A percentile compares a stretch with the other conserved stretches of the same genome.
phyloP scores from a whole-genome alignment of 2,113 vertebrate genomes.

The Suricata suricatta region DNA sequence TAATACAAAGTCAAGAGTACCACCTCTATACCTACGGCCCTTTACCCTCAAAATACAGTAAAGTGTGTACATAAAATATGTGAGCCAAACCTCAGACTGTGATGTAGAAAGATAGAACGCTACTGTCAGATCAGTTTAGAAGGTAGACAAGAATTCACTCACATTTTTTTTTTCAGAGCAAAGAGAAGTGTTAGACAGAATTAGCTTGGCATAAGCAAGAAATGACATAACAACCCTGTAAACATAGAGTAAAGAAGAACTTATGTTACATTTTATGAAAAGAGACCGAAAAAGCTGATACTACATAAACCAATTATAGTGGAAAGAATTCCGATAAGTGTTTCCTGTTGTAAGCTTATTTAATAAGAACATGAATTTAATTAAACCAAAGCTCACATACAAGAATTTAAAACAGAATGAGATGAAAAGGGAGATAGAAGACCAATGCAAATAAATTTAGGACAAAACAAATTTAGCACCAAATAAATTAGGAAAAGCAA shows the following conservation, averaged over 20 bases:
- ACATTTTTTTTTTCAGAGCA: not conserved
- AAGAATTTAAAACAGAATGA: not conserved
- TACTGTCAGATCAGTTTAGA: not conserved
- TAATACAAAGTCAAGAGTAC: not conserved
- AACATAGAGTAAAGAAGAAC: not conserved
- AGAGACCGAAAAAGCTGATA: not conserved
- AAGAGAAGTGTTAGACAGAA: not conserved
- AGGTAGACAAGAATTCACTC: not conserved
- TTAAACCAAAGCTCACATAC: not conserved
- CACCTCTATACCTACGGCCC: not conserved
- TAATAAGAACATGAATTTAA: not conserved
- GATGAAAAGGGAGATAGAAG: not conserved
- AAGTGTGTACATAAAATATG: not conserved
- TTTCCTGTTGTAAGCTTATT: not conserved
- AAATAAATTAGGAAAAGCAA: not conserved
- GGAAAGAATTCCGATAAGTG: not conserved
- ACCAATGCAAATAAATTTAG: slow-evolving; percentile 12
- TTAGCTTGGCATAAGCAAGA: not conserved
- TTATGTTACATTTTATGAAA: not conserved
- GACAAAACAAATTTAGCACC: not conserved
- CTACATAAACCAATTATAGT: not conserved
- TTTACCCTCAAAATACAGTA: not conserved
- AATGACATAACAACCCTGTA: not conserved
- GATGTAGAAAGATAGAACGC: not conserved
- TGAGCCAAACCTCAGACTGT: not conserved